Percentiles rank a stretch among this genome's conserved stretches.
Conservation (phyloP, 2,113 vertebrate genomes). For the Bubo scandiacus region DNA sequence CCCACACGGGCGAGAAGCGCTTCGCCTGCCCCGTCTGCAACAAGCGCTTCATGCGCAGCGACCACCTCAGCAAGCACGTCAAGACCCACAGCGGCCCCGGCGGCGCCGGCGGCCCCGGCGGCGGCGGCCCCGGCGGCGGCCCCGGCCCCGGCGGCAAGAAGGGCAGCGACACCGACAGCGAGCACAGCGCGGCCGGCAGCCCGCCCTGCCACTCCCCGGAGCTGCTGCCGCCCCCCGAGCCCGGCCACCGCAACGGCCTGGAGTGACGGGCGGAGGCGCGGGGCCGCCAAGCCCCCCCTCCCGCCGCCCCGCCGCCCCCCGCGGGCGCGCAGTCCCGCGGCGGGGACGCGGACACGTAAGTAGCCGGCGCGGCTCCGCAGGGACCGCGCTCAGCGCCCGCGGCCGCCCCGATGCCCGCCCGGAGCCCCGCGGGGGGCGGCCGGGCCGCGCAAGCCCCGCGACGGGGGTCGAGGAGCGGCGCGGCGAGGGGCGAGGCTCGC, state of each 20-base stretch:
- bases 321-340: not conserved
- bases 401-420: not conserved
- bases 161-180: conserved; percentile 96
- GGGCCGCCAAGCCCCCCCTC: not conserved
- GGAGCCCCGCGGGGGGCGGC: not conserved
- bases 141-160: conserved; percentile 85
- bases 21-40: conserved; percentile 96
- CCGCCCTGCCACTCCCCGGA: conserved; percentile 93
- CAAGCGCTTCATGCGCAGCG: conserved; percentile 97
- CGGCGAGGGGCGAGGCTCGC: not conserved
- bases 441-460: not conserved
- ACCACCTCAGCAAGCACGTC: conserved; percentile 98
- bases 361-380: not conserved
- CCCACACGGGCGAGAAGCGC: conserved; percentile 95
- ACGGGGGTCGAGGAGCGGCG: not conserved
- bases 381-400: not conserved
- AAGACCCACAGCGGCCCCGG: conserved; percentile 89
- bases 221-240: conserved; percentile 87
- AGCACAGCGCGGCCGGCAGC: conserved; percentile 92
- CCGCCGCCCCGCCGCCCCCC: not conserved
- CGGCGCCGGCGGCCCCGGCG: conserved; percentile 39
- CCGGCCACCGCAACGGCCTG: conserved; percentile 82
- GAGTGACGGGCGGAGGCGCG: conserved; percentile 56
- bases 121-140: conserved; percentile 79
- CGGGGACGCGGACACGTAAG: conserved; percentile 63